Evolutionary conservation across 2,113 vertebrate species (phyloP), one percentile per base, ranked within the genome.

Genomic region (Paratilapia polleni): DNA sequence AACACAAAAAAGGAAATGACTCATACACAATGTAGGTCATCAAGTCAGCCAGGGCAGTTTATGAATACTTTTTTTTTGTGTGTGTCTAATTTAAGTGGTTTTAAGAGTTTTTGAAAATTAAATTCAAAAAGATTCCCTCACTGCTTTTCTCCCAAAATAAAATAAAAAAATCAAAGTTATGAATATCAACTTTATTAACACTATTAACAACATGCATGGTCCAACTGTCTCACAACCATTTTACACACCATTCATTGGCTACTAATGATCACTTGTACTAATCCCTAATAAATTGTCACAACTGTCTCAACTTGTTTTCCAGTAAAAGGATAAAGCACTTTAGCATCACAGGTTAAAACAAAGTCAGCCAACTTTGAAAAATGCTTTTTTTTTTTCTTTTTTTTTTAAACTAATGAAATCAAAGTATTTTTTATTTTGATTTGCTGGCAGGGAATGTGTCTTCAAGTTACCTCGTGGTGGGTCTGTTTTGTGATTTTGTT

Each of bases 121-220:
- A 58, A 24, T 6, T 28, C 4, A 47, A 66, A 77, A 24, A 4
- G 3, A 73, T 85, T 63, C 13, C 6, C 36, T 84, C 0, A 10
- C 78, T 80, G 47, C 41, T 77, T 87, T 61, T 24, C 43, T 75
- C 19, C 9, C 9, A 20, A 54, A 63, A 80, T 24, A 11, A 20
- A 52, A 62, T 5, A 36, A 5, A 61, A 7, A 4, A 60, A 56
- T 41, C 9, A 2, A 62, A 59, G 22, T 31, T n/a, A 31, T 7
- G 0, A 28, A 38, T 24, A 61, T 76, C 43, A 73, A 22, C 75
- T 43, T 80, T 47, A 77, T 75, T 82, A 84, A 81, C 74, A 79
- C 9, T 38, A 78, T 90, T 91, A 93, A 86, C 80, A 83, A 31
- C 49, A 54, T 83, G 81, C 92, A 89, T 92, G 87, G 56, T 78